Evolutionary conservation across 2,113 vertebrate genomes (phyloP).

Genomic region (Pomatorhinus ruficollis): DNA sequence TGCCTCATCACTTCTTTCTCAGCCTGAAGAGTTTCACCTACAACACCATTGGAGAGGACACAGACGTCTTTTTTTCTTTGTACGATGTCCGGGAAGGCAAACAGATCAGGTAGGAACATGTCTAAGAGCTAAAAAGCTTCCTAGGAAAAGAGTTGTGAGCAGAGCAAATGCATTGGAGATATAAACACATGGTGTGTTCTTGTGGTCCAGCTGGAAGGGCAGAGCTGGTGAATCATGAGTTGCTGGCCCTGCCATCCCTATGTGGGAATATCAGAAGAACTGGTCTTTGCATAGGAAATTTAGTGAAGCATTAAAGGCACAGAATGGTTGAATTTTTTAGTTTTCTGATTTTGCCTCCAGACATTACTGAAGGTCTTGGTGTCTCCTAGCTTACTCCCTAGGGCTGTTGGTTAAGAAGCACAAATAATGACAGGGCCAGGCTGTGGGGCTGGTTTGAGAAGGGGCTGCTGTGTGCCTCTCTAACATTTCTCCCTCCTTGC

Average conservation of each 20-base stretch:
- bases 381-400: neutral
- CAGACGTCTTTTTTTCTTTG: constrained; percentile 92
- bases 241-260: neutral
- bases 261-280: neutral
- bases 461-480: neutral
- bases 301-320: neutral
- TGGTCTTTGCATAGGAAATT: neutral
- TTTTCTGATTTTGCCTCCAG: neutral
- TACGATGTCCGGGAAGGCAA: constrained; percentile 94
- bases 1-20: constrained; percentile 95
- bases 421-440: neutral
- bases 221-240: neutral
- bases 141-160: neutral
- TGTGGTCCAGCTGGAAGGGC: neutral
- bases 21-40: constrained; percentile 98
- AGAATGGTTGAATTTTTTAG: neutral
- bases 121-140: neutral
- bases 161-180: neutral
- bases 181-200: accelerated
- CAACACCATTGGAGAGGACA: constrained; percentile 96
- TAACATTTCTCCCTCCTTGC: neutral
- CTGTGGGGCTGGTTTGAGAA: neutral
- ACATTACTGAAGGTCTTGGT: neutral
- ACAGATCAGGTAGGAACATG: constrained; percentile 87
- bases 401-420: neutral